Evolutionary conservation across 2,113 vertebrate species (phyloP).

Genomic region (Haemorhous mexicanus): DNA sequence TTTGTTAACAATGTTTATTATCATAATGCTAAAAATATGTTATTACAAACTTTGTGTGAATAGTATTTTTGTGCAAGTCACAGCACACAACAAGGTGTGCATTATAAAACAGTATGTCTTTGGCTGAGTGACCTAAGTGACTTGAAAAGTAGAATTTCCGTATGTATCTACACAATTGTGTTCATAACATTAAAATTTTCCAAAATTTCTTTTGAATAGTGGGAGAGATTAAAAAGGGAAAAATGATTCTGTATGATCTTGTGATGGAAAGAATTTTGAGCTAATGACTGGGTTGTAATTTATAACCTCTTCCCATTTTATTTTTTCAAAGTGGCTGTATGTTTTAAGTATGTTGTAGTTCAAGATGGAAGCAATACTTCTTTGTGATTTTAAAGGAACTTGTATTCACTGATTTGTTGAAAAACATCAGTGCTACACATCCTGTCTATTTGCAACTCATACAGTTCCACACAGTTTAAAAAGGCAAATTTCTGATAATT

Average conservation of each 20-base stretch:
- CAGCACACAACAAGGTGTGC: conserved; percentile 63
- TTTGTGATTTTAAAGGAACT: neutral
- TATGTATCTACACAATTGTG: conserved; percentile 10
- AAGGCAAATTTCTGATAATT: neutral
- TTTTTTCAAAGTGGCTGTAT: neutral
- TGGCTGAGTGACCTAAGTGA: neutral
- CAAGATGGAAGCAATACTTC: neutral
- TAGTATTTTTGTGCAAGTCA: conserved; percentile 60
- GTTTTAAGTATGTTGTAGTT: neutral
- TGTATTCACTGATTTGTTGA: neutral
- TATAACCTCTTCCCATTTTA: neutral
- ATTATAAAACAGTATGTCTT: conserved; percentile 20
- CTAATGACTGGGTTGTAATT: neutral
- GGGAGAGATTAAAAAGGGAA: neutral
- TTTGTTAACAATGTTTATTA: conserved; percentile 74
- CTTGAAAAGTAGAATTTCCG: conserved; percentile 58
- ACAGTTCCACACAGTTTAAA: neutral
- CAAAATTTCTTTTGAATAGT: neutral
- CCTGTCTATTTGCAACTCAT: neutral
- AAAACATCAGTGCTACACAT: neutral
- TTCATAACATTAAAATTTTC: conserved; percentile 36
- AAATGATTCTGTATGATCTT: neutral
- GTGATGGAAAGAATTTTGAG: neutral
- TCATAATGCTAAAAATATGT: conserved; percentile 61
- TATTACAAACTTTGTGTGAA: conserved; percentile 59